Conservation (phyloP, 2,888 invertebrate genomes). For the Elmis aenea region DNA sequence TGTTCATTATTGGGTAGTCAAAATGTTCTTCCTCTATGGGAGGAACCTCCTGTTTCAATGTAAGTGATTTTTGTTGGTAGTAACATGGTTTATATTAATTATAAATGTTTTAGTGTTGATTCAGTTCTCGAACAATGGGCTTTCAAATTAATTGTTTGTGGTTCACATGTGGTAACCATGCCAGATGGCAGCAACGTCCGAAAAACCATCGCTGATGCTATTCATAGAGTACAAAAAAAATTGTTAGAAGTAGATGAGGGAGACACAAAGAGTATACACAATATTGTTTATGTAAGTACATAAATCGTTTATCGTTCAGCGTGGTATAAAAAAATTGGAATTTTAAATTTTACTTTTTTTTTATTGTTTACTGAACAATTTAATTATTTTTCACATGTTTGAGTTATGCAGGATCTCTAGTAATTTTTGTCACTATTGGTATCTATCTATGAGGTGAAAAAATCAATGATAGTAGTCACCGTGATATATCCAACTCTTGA, state of each 20-base stretch:
- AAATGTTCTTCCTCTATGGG: slow-evolving; percentile 64
- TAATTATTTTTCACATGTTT: no score
- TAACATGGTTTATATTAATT: not conserved
- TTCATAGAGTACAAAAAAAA: slow-evolving; percentile 60
- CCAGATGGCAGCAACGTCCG: slow-evolving; percentile 69
- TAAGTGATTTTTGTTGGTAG: slow-evolving; percentile 42
- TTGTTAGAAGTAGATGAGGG: slow-evolving; percentile 67
- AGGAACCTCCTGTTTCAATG: slow-evolving; percentile 56
- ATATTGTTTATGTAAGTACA: slow-evolving; percentile 41
- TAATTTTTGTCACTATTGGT: no score
- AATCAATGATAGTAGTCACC: no score
- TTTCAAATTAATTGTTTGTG: slow-evolving; percentile 50
- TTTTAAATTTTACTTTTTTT: no score
- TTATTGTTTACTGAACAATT: no score
- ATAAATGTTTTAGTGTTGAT: slow-evolving; percentile 53
- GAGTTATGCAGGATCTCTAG: no score
- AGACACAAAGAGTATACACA: slow-evolving; percentile 67
- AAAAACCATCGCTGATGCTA: slow-evolving; percentile 53
- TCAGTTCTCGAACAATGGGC: slow-evolving; percentile 53
- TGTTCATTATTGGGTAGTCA: slow-evolving; percentile 62
- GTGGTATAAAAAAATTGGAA: no score
- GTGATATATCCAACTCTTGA: no score
- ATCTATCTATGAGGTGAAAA: no score
- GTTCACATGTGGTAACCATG: slow-evolving; percentile 44
- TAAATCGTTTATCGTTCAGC: no score